Base-by-base conservation (phyloP, 2,888 invertebrate genomes). In the Erebia palarica region DNA sequence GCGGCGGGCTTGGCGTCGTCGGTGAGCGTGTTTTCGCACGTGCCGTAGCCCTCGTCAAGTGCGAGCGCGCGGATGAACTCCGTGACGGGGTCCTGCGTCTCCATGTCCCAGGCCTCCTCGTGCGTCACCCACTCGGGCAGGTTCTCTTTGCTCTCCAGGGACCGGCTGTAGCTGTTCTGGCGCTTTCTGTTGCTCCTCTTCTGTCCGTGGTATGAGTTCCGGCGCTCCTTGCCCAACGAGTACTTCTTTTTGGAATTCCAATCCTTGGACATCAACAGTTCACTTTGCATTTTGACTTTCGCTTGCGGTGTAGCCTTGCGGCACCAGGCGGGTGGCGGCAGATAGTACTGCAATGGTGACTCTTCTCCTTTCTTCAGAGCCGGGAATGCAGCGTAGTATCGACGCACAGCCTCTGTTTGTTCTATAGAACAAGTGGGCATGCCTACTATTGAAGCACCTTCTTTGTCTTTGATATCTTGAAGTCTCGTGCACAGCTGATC, bases 401-500 rank as follows among this genome's bases (percentile, higher is more conserved):
- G 94, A 85, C 95, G 95, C 79, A 96, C 96, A 84, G 95, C 95
- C 90, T 96, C 96, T 79, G 94, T 94, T 85, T 92, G 91, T 80
- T 91, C 89, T 74, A 88, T 77, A 73, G 95, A 94, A 80, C 89
- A 86, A 81, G 89, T 89, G 82, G 91, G 92, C 92, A 93, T 95
- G 87, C 88, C 94, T 91, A 84, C 92, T 88, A 79, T 88, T 79
- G 84, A 88, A 81, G 81, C 84, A 82, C 86, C 81, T 79, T 88
- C 87, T 83, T 86, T 85, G 81, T 91, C 88, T 80, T 89, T 95
- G 81, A 96, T 94, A 88, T 96, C 95, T 88, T 96, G 96, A 81
- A 97, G 93, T 91, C 96, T 96, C 79, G 94, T 94, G 90, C 96
- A 96, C 84, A 97, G 94, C 93, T 97, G 97, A 90, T 97, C 97